Base-by-base conservation (phyloP, 1,140 invertebrate species). In the Aradophagus sp. region DNA sequence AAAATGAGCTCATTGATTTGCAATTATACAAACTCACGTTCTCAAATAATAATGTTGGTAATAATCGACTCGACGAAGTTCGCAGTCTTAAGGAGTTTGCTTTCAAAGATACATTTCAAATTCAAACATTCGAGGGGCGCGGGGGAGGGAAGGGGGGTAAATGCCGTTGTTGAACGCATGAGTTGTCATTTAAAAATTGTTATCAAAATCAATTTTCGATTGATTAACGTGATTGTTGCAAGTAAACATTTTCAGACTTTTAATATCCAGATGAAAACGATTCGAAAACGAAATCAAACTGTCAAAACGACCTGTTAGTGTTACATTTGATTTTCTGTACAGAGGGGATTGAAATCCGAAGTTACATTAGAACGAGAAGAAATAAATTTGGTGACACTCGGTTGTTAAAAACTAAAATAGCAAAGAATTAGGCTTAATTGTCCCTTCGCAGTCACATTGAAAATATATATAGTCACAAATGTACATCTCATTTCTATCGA, bases 1-100 rank as follows among this genome's bases (percentile, higher is more conserved):
- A 77, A 81, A 71, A 73, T 74, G 76, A 80, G 77, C 76, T 78
- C 75, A 79, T 80, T 62, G 52, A 83, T 77, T 80, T 62, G 67
- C 65, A 74, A 75, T 76, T 75, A 78, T 79, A 79, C 69, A 75
- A 82, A 83, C 73, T 78, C 76, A 79, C 73, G 65, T 74, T 65
- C n/a, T n/a, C n/a, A n/a, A 78, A 68, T 80, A 80, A 75, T 77
- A 76, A 79, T 74, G 69, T 77, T 75, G 61, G 59, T 67, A 58
- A 69, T 36, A 73, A 78, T 73, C 75, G 73, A 80, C 52, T 77
- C 62, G 66, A 68, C 50, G 42, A 76, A 74, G 12, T 69, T 56
- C 26, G 32, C 44, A 69, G 56, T 69, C 66, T 69, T 62, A 38
- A 48, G n/a, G 19, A 44, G 26, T 47, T 55, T 44, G 41, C 34